A percentile compares a stretch with the other conserved stretches of the same genome.
Conservation (phyloP, 1,140 invertebrate genomes). For the Trissolcus basalis region DNA sequence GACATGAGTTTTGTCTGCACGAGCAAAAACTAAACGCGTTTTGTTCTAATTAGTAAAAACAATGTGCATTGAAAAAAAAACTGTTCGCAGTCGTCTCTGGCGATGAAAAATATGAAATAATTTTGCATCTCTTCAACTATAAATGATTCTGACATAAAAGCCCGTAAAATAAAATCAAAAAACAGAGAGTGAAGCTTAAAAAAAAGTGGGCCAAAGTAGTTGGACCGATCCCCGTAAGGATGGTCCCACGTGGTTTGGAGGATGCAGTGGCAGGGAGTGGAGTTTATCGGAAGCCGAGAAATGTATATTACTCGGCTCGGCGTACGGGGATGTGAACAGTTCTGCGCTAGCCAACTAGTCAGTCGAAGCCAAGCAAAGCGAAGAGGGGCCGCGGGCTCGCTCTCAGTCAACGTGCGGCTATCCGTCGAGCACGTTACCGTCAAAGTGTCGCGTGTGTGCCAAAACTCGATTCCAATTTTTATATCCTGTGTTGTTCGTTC, state of each 20-base stretch:
- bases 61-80: no score
- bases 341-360: conserved; percentile 47
- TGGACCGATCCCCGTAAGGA: background rate
- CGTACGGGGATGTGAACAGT: conserved; percentile 30
- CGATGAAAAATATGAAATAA: no score
- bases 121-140: no score
- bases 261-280: conserved; percentile 10
- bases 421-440: conserved; percentile 37
- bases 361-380: conserved; percentile 28
- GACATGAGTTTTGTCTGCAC: no score
- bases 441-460: conserved; percentile 5
- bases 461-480: background rate
- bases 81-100: no score
- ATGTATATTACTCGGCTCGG: conserved; percentile 35
- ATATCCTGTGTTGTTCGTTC: no score
- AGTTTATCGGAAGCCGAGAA: conserved; percentile 22
- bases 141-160: no score
- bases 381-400: conserved; percentile 41
- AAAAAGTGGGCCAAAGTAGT: background rate
- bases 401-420: conserved; percentile 45
- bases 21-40: no score
- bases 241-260: background rate
- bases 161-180: no score
- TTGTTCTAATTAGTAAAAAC: no score
- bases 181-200: background rate